Evolutionary conservation across 2,888 invertebrate genomes (phyloP).

Genomic region (Plebejus argus): DNA sequence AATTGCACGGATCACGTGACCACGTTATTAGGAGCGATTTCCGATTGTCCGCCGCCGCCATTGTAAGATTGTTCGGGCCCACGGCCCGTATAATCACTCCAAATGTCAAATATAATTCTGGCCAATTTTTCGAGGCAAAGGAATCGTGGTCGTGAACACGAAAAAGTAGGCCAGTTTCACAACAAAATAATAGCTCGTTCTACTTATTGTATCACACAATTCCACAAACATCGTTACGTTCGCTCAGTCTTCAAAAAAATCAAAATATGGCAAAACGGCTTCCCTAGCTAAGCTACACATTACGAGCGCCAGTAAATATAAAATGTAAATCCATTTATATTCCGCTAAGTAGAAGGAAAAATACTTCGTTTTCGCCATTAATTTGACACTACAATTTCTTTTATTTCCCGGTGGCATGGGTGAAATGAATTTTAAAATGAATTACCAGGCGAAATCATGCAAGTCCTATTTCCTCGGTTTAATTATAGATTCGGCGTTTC

Average conservation of each 20-base stretch:
- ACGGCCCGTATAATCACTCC: constrained; percentile 22
- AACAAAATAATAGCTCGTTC: not conserved
- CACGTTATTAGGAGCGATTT: constrained; percentile 33
- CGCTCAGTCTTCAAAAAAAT: not conserved
- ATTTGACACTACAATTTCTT: constrained; percentile 22
- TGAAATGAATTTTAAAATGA: constrained; percentile 27
- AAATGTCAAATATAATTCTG: constrained; percentile 30
- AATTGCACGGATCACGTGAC: constrained; percentile 47
- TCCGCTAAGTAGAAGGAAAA: constrained; percentile 19
- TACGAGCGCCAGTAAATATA: not conserved
- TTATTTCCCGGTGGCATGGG: constrained; percentile 3
- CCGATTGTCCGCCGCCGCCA: constrained; percentile 30
- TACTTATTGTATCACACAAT: not conserved
- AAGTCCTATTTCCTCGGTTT: constrained; percentile 27
- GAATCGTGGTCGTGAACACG: constrained; percentile 22
- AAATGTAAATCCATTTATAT: constrained; percentile 8
- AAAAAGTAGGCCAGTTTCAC: constrained; percentile 11
- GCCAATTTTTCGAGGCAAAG: constrained; percentile 17
- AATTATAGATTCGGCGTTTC: constrained; percentile 34
- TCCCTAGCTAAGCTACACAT: not conserved
- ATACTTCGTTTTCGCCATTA: constrained; percentile 21
- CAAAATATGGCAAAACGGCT: not conserved
- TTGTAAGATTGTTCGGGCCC: constrained; percentile 30
- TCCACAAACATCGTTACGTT: not conserved
- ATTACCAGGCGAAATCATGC: constrained; percentile 27